Evolutionary conservation across 1,140 invertebrate species (phyloP).

Genomic region (Hypothenemus hampei): DNA sequence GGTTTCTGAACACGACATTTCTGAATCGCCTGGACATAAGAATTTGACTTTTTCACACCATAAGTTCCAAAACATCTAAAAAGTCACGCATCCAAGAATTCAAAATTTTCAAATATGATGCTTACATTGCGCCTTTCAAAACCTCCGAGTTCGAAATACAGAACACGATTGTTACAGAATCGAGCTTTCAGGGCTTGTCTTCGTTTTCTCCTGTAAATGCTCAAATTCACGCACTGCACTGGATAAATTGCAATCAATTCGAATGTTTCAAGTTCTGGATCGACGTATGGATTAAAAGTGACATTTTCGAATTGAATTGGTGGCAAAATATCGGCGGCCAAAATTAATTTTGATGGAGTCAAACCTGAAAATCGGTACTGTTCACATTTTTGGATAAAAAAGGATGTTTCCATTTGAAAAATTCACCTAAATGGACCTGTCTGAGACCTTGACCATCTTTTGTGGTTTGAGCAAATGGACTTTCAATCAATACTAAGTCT

Average conservation of each 20-base stretch:
- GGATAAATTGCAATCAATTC: conserved; percentile 56
- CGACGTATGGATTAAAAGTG: conserved; percentile 43
- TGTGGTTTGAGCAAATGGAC: conserved; percentile 58
- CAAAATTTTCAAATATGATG: conserved; percentile 1
- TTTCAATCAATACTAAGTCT: conserved; percentile 56
- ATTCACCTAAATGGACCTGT: conserved; percentile 53
- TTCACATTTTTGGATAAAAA: too few species aligned
- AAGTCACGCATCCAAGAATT: not conserved
- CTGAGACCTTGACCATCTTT: conserved; percentile 52
- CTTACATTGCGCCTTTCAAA: conserved; percentile 46
- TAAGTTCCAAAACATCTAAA: conserved; percentile 51
- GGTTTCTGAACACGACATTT: conserved; percentile 51
- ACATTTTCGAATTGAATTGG: conserved; percentile 36
- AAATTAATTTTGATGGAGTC: conserved; percentile 52
- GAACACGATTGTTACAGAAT: conserved; percentile 47
- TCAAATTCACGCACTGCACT: conserved; percentile 52
- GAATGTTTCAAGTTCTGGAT: conserved; percentile 53
- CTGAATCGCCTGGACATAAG: conserved; percentile 41
- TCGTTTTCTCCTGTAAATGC: conserved; percentile 51
- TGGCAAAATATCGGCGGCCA: conserved; percentile 51
- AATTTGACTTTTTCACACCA: conserved; percentile 52
- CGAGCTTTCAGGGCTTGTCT: conserved; percentile 54
- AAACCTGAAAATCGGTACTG: conserved; percentile 45
- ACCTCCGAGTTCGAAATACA: conserved; percentile 51
- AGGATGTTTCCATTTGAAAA: too few species aligned